These are phyloP conservation scores for Jordanella pulchra DNA, from an alignment of 2,797 vertebrate species.

Conservation along the genomic window DNA sequence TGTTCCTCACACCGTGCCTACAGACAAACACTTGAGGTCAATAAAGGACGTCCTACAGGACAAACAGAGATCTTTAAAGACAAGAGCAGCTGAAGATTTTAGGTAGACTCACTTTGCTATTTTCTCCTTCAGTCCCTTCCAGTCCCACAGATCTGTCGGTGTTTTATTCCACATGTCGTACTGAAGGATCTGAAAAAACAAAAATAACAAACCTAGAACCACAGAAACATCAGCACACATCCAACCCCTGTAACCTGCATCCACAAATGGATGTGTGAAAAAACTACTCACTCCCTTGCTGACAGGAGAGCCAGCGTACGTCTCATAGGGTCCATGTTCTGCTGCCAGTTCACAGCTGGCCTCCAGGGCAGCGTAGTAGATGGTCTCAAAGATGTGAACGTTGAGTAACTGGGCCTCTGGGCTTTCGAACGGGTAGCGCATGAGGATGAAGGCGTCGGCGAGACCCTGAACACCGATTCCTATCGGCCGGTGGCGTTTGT, in stretches of 20 bases:
- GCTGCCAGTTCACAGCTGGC: slow-evolving; percentile 92
- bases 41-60: slow-evolving; percentile 9
- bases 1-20: slow-evolving; percentile 91
- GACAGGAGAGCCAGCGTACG: slow-evolving; percentile 89
- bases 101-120: slow-evolving; percentile 81
- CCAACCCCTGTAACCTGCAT: background rate
- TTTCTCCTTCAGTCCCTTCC: slow-evolving; percentile 88
- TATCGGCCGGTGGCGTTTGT: slow-evolving; percentile 91
- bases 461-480: slow-evolving; percentile 96
- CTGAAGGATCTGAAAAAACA: slow-evolving; percentile 82
- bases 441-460: slow-evolving; percentile 94
- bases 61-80: background rate
- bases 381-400: slow-evolving; percentile 95
- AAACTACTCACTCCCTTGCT: slow-evolving; percentile 84
- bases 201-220: slow-evolving; percentile 6
- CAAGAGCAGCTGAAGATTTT: slow-evolving; percentile 5
- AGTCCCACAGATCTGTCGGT: slow-evolving; percentile 91
- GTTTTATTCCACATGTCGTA: slow-evolving; percentile 94
- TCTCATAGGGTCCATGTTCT: slow-evolving; percentile 86
- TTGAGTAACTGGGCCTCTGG: slow-evolving; percentile 89
- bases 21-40: slow-evolving; percentile 7
- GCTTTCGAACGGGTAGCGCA: slow-evolving; percentile 94
- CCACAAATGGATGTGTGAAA: slow-evolving; percentile 1
- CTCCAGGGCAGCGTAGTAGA: slow-evolving; percentile 92
- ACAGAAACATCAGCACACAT: background rate